Evolutionary conservation across 1,140 invertebrate species (phyloP).

Genomic region (Lordiphosa clarofinis): DNA sequence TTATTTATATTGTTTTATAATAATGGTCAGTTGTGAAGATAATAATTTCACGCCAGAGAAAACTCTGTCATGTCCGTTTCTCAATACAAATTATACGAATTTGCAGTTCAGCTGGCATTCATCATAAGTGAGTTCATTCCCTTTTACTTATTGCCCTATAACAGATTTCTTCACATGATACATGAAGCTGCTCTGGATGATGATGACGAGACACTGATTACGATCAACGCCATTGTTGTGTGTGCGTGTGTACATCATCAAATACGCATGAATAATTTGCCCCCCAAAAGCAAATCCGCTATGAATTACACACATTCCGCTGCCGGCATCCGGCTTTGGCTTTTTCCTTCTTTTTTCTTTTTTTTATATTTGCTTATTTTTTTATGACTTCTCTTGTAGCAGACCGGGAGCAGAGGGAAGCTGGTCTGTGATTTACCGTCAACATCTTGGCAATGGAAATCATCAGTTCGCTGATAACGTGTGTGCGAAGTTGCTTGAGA

Average conservation of each 20-base stretch:
- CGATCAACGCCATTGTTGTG: slow-evolving; percentile 35
- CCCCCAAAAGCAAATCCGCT: slow-evolving; percentile 40
- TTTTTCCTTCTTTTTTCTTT: slow-evolving; percentile 37
- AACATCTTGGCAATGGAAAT: slow-evolving; percentile 60
- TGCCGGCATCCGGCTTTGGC: slow-evolving; percentile 30
- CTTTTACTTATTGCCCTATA: too few species aligned
- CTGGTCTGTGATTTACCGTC: slow-evolving; percentile 46
- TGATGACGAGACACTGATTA: slow-evolving; percentile 36
- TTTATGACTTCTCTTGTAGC: slow-evolving; percentile 39
- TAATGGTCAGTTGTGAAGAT: too few species aligned
- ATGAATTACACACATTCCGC: slow-evolving; percentile 51
- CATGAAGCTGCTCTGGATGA: slow-evolving; percentile 2
- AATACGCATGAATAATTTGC: slow-evolving; percentile 53
- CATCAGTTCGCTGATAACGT: slow-evolving; percentile 21
- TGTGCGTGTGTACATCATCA: slow-evolving; percentile 37
- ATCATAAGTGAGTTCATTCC: too few species aligned
- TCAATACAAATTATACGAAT: too few species aligned
- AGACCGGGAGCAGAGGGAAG: slow-evolving; percentile 4
- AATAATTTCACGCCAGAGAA: too few species aligned
- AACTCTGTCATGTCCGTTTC: too few species aligned
- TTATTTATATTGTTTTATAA: too few species aligned
- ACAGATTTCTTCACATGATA: too few species aligned
- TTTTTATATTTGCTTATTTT: slow-evolving; percentile 20
- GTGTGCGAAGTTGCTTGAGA: background rate
- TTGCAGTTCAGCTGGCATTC: too few species aligned